phyloP scores from a whole-genome alignment of 2,888 invertebrate species.

The Drosophila mettleri region DNA sequence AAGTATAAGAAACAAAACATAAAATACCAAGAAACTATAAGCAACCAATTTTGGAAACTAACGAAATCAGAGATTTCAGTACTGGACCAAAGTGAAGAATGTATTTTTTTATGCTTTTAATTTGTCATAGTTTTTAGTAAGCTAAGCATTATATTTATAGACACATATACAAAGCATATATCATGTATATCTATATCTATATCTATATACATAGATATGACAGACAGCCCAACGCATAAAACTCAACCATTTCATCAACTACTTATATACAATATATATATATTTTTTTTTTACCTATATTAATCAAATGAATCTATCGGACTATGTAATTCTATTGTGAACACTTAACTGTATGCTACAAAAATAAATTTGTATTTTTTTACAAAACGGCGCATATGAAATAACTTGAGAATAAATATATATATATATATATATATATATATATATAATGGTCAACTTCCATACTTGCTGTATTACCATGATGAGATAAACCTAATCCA shows the following conservation, averaged over 20 bases:
- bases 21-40: slow-evolving; percentile 33
- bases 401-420: neutral
- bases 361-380: slow-evolving; percentile 39
- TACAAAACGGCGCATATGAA: neutral
- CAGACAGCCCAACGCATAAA: slow-evolving; percentile 56
- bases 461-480: slow-evolving; percentile 14
- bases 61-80: slow-evolving; percentile 78
- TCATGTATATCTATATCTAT: slow-evolving; percentile 19
- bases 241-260: slow-evolving; percentile 38
- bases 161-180: slow-evolving; percentile 21
- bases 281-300: slow-evolving; percentile 10
- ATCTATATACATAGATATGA: slow-evolving; percentile 25
- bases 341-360: slow-evolving; percentile 40
- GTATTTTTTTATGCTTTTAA: slow-evolving; percentile 69
- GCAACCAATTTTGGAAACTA: slow-evolving; percentile 61
- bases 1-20: neutral
- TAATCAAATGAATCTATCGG: slow-evolving; percentile 59
- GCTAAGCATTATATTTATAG: slow-evolving; percentile 43
- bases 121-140: slow-evolving; percentile 50
- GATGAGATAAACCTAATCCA: slow-evolving; percentile 14
- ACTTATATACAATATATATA: slow-evolving; percentile 9
- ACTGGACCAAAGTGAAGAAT: slow-evolving; percentile 78
- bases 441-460: too few species aligned
- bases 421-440: too few species aligned
- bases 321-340: slow-evolving; percentile 52